Evolutionary conservation across 2,113 vertebrate genomes (phyloP).

Genomic region (Epinephelus cyanopodus): DNA sequence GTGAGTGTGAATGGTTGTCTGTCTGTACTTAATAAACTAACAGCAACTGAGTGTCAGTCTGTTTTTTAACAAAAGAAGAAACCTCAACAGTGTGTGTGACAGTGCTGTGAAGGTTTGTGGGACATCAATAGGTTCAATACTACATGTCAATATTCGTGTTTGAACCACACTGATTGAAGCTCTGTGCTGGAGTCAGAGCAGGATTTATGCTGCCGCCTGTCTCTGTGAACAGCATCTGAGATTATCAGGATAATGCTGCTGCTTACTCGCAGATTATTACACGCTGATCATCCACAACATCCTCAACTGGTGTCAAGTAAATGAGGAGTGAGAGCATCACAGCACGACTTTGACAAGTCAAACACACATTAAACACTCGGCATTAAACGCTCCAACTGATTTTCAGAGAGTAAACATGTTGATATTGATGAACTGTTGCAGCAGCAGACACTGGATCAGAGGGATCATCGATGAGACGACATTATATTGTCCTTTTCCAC

Average conservation of each 20-base stretch:
- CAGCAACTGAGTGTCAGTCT: too few species aligned
- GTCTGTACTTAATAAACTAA: too few species aligned
- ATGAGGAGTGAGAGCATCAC: not conserved
- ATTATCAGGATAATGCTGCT: not conserved
- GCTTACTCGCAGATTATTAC: not conserved
- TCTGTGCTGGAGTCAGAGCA: not conserved
- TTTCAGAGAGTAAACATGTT: constrained; percentile 10
- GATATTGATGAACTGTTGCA: not conserved
- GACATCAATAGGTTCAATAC: not conserved
- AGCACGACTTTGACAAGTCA: not conserved
- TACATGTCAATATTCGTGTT: not conserved
- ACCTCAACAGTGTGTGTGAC: not conserved
- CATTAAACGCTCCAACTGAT: not conserved
- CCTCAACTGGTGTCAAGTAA: not conserved
- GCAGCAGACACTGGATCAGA: not conserved
- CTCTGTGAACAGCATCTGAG: not conserved
- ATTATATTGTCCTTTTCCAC: constrained; percentile 12
- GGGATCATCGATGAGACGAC: constrained; percentile 6
- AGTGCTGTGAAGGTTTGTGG: not conserved
- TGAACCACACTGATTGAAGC: not conserved
- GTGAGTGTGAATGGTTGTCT: too few species aligned
- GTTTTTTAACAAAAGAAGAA: not conserved
- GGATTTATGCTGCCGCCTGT: not conserved
- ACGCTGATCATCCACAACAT: not conserved
- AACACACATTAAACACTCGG: not conserved